Evolutionary conservation across 1,140 invertebrate species (phyloP).

Genomic region (Telenomus remus): DNA sequence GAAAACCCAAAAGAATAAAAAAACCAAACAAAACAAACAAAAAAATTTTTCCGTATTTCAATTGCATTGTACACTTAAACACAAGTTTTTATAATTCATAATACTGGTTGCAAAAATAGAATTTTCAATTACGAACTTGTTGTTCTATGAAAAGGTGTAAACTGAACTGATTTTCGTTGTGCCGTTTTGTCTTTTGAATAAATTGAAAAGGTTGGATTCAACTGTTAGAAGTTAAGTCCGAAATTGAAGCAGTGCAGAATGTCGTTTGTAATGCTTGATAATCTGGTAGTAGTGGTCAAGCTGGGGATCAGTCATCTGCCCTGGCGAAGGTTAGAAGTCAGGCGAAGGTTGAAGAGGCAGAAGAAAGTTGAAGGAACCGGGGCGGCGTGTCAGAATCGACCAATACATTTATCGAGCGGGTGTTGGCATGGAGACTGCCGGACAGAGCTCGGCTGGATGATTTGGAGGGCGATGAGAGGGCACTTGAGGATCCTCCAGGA

Average conservation of each 20-base stretch:
- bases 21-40: conserved; percentile 4
- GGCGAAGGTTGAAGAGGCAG: conserved; percentile 20
- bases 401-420: conserved; percentile 77
- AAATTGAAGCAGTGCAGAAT: too few relatives aligned
- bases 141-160: too few relatives aligned
- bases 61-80: too few relatives aligned
- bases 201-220: too few relatives aligned
- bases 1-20: not conserved
- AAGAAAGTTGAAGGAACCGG: conserved; percentile 35
- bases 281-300: not conserved
- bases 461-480: conserved; percentile 73
- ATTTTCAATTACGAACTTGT: too few relatives aligned
- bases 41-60: not conserved
- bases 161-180: too few relatives aligned
- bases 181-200: too few relatives aligned
- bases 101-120: too few relatives aligned
- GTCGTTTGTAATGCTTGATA: not conserved
- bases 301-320: conserved; percentile 3
- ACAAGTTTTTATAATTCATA: too few relatives aligned
- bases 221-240: too few relatives aligned
- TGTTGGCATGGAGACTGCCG: conserved; percentile 76
- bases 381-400: conserved; percentile 69
- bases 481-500: conserved; percentile 74
- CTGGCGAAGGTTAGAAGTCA: conserved; percentile 17
- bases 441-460: conserved; percentile 73